phyloP scores from a whole-genome alignment of 35 echinoderm and acorn worm genomes.

The Strongylocentrotus purpuratus region DNA sequence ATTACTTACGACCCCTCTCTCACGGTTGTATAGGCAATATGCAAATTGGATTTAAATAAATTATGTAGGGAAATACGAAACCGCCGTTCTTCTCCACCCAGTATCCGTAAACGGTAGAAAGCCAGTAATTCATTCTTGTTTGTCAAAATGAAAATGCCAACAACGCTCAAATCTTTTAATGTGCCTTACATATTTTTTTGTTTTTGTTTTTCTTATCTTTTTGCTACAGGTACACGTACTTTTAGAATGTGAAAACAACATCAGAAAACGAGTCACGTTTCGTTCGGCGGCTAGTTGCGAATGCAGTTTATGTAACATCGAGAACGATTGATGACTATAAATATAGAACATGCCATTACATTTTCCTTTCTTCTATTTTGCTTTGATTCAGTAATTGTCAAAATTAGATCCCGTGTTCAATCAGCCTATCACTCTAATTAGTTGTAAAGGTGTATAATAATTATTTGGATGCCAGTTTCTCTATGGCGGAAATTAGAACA shows the following conservation, averaged over 20 bases:
- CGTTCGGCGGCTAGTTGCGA: conserved; percentile 53
- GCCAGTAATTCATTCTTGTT: not conserved
- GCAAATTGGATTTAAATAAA: too few relatives aligned
- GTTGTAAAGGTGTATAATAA: not conserved
- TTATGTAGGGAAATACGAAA: too few relatives aligned
- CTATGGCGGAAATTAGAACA: not conserved
- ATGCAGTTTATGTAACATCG: conserved; percentile 60
- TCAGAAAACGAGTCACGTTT: conserved; percentile 45
- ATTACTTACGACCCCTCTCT: too few relatives aligned
- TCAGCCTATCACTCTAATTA: not conserved
- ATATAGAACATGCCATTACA: not conserved
- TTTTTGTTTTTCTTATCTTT: conserved; percentile 36
- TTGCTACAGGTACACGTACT: conserved; percentile 58
- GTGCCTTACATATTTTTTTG: not conserved
- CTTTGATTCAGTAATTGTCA: not conserved
- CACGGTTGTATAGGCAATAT: too few relatives aligned
- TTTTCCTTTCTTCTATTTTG: not conserved
- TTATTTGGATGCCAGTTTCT: not conserved
- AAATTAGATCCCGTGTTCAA: not conserved
- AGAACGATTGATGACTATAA: conserved; percentile 33
- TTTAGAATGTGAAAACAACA: conserved; percentile 64
- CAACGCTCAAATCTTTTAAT: not conserved
- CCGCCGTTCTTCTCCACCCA: too few relatives aligned
- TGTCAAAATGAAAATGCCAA: not conserved
- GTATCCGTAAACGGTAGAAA: not conserved